These are phyloP conservation scores for Hippocampus kuda DNA, from an alignment of 2,797 vertebrate species.

Conservation along the genomic window DNA sequence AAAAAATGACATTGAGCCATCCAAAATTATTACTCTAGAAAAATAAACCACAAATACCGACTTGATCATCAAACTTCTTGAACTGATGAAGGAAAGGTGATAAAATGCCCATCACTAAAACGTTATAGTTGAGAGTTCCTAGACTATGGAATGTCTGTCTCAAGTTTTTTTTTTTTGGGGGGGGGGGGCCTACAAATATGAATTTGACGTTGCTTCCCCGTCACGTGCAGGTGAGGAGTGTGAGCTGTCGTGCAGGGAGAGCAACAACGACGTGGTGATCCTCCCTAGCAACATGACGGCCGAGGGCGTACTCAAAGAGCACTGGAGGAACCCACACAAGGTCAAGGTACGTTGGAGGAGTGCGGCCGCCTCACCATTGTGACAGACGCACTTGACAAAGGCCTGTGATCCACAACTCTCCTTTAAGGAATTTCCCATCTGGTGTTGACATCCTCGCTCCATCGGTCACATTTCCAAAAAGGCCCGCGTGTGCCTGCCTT, in stretches of 20 bases:
- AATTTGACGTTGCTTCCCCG: not conserved
- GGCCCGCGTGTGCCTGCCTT: constrained; percentile 15
- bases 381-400: constrained; percentile 55
- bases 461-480: constrained; percentile 27
- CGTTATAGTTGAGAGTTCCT: too few relatives aligned
- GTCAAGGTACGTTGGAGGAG: constrained; percentile 76
- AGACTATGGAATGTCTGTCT: too few relatives aligned
- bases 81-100: not conserved
- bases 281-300: constrained; percentile 80
- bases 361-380: constrained; percentile 34
- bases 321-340: constrained; percentile 90
- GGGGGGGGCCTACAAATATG: not conserved
- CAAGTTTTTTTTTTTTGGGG: not conserved
- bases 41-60: too few relatives aligned
- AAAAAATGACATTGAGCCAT: too few relatives aligned
- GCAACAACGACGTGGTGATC: constrained; percentile 84
- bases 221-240: constrained; percentile 79
- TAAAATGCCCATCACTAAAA: not conserved
- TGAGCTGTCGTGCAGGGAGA: constrained; percentile 80
- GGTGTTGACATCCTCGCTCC: constrained; percentile 43
- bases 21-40: too few relatives aligned
- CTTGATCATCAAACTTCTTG: too few relatives aligned
- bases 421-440: constrained; percentile 55
- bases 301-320: constrained; percentile 70
- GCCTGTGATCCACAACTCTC: constrained; percentile 43